phyloP scores from a whole-genome alignment of 2,888 invertebrate genomes.

The Cephus pygmeus region DNA sequence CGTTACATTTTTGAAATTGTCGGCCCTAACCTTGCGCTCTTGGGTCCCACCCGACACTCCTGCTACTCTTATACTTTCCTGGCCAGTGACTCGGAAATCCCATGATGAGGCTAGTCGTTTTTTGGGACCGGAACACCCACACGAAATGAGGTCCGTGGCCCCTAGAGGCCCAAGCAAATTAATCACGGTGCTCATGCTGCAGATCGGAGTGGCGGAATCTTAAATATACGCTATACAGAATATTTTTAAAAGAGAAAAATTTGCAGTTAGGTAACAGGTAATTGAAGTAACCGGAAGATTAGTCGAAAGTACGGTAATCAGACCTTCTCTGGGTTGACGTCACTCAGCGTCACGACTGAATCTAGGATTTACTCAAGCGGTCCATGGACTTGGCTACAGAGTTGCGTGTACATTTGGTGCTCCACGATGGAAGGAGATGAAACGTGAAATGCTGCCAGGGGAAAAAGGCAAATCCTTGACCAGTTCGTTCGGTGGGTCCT shows the following conservation, averaged over 20 bases:
- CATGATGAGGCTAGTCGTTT: neutral
- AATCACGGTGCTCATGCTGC: neutral
- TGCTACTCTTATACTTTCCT: neutral
- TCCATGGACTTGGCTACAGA: neutral
- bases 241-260: neutral
- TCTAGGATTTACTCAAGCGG: conserved; percentile 32
- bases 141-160: neutral
- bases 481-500: neutral
- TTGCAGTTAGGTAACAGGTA: neutral
- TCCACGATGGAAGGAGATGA: neutral
- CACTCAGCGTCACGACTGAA: conserved; percentile 19
- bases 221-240: neutral
- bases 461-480: neutral
- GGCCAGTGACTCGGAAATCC: neutral
- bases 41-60: neutral
- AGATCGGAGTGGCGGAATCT: neutral
- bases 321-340: conserved; percentile 26
- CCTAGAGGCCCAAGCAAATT: neutral
- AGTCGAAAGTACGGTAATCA: conserved; percentile 31
- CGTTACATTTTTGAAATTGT: neutral
- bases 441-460: neutral
- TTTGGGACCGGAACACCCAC: neutral
- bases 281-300: conserved; percentile 23
- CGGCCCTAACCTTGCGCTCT: neutral
- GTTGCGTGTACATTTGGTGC: neutral